Evolutionary conservation across 1,140 invertebrate species (phyloP), one percentile per base, ranked within the genome.

Genomic region (Drosophila willistoni): DNA sequence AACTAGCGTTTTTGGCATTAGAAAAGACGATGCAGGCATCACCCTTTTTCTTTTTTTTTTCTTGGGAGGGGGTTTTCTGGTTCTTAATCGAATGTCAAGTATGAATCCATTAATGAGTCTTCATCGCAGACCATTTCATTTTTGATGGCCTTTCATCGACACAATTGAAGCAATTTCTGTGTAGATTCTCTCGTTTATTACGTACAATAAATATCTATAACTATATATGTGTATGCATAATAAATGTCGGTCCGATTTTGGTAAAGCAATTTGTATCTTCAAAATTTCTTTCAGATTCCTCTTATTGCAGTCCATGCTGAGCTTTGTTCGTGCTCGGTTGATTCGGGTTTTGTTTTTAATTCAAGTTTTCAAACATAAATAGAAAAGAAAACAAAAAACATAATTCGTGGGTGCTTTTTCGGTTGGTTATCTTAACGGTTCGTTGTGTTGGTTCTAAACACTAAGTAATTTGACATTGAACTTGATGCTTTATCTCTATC

Each of bases 71-170:
- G 36, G 36, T 3, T 83, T 76, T 68, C 77, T 65, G 77, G 63
- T 60, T 70, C 64, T 73, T 79, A 89, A 87, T 75, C 80, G 77
- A 83, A 89, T 81, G 84, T 89, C 84, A 87, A 87, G 84, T 87
- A 73, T 87, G 80, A 89, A 89, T 87, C 81, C 84, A 87, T 87
- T 87, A 73, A 83, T 73, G 83, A 85, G 17, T 51, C 44, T 51
- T 51, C 73, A 60, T 62, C 68, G 63, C 68, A 68, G 33, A 72
- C 67, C 79, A 83, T 77, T 86, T 79, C 72, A 68, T 79, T 76
- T 71, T 83, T 79, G 68, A 79, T 86, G 82, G 75, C 74, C 77
- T 79, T 72, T 79, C 59, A 54, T 64, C 59, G 62, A 66, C 44
- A 72, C 79, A 81, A 67, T 76, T 70, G 51, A 51, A 29, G 13